Base-by-base conservation (phyloP, 2,888 invertebrate species). In the Itoplectis maculator region DNA sequence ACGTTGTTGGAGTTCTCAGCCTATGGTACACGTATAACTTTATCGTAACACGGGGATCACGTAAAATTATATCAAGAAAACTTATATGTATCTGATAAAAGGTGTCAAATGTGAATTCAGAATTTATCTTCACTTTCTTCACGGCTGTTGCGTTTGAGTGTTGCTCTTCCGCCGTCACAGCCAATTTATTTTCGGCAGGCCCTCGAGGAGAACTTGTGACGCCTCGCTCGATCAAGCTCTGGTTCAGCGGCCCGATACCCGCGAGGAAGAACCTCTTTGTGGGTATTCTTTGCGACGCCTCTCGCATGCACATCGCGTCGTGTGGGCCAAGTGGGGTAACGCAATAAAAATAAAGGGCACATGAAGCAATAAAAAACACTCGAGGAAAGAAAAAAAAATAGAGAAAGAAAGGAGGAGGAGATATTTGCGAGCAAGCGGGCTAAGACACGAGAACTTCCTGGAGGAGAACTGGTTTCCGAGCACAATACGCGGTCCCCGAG, bases 401-500 rank as follows among this genome's bases (percentile, higher is more conserved):
- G 40, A 61, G 47, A 74, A 40, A 59, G 15, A 63, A 78, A 29
- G 65, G 54, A 78, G 37, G 66, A 69, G 72, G 66, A 29, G 29
- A 40, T 63, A 45, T 54, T 13, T 70, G 66, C 13, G 74, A 42
- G 45, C 49, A 45, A 51, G 65, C 54, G 65, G 65, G 63, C 68
- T 66, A 74, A 65, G 79, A 79, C 74, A 69, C 54, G 42, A 74
- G 77, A 49, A 82, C 86, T 86, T 86, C 86, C 86, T 83, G 86
- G 59, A 79, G 54, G 65, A 65, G 84, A 87, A 88, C 88, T 86
- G 88, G 88, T 88, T 88, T 86, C 69, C 76, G 72, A 79, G 75
- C 79, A 79, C 82, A 82, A 82, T 82, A 72, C 69, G n/a, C n/a
- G 76, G 68, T 76, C 68, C 79, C 68, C 68, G 51, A 79, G 65